A percentile compares a stretch with the other conserved stretches of the same genome.
phyloP scores from a whole-genome alignment of 2,797 vertebrate species.

The Rhabdophis nuchalis region DNA sequence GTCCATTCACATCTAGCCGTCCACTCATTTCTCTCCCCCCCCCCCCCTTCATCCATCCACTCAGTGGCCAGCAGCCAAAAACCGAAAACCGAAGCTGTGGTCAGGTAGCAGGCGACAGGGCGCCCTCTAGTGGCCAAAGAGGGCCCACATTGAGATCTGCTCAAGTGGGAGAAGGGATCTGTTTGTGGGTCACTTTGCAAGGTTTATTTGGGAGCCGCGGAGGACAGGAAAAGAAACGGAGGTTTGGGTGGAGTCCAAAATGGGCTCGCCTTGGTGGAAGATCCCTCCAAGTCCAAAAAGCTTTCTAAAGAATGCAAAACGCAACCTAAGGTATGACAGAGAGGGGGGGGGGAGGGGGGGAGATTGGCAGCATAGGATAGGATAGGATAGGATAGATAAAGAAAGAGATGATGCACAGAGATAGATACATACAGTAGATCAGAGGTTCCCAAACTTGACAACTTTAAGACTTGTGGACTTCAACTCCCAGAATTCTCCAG shows the following conservation, averaged over 20 bases:
- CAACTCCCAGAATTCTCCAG: no score
- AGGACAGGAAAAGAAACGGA: not conserved
- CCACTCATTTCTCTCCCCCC: no score
- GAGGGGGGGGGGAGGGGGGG: no score
- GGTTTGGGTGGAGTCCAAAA: not conserved
- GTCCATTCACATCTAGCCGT: no score
- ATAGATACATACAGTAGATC: no score
- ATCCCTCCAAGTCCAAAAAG: no score
- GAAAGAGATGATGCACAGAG: no score
- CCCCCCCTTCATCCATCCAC: not conserved
- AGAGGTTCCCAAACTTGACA: no score
- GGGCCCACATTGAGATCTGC: no score
- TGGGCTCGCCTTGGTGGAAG: not conserved
- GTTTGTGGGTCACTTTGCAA: not conserved
- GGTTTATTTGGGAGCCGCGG: not conserved
- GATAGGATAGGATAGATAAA: no score
- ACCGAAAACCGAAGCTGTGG: not conserved
- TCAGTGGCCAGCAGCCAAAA: not conserved
- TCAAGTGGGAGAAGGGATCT: not conserved
- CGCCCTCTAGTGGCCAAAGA: conserved; percentile 3
- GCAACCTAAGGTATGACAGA: not conserved
- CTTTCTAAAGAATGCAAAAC: not conserved
- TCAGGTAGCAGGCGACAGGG: not conserved
- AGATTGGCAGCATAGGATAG: no score
- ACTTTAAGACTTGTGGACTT: no score